Conservation (phyloP, 2,888 invertebrate species). For the Scaptomyza reducta region DNA sequence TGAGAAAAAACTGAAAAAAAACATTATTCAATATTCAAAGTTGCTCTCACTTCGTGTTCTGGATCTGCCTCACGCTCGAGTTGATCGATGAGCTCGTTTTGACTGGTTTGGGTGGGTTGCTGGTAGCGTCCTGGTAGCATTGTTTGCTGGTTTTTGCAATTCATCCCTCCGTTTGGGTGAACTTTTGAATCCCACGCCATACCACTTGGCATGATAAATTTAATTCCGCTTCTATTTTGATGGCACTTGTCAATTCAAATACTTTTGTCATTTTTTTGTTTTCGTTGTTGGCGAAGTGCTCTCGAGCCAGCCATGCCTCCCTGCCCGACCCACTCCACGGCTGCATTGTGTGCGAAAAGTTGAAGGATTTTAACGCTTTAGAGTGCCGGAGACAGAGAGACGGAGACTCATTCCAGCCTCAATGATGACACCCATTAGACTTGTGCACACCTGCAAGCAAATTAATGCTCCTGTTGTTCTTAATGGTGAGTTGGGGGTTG, state of each 20-base stretch:
- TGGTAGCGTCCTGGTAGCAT: conserved; percentile 4
- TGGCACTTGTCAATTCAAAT: conserved; percentile 81
- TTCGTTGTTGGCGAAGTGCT: conserved; percentile 63
- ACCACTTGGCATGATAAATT: conserved; percentile 77
- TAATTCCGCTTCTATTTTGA: conserved; percentile 81
- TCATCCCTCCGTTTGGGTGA: conserved; percentile 41
- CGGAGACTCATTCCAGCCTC: conserved; percentile 20
- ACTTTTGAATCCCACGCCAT: conserved; percentile 22
- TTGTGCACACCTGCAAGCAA: conserved; percentile 66
- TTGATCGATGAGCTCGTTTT: conserved; percentile 76
- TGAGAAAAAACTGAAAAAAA: conserved; percentile 14
- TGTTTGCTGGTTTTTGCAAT: conserved; percentile 13
- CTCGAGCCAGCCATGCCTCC: conserved; percentile 53
- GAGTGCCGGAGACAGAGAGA: conserved; percentile 17
- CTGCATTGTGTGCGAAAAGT: conserved; percentile 69
- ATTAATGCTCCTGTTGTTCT: conserved; percentile 57
- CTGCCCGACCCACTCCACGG: background rate
- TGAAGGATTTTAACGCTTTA: conserved; percentile 78
- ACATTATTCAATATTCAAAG: conserved; percentile 76
- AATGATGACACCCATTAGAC: conserved; percentile 59
- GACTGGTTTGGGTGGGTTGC: conserved; percentile 9
- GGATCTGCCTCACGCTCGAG: conserved; percentile 55
- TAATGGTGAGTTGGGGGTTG: background rate
- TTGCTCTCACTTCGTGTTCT: conserved; percentile 44
- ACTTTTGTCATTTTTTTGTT: conserved; percentile 71